A percentile compares a stretch with the other conserved stretches of the same genome.
Evolutionary conservation across 2,113 vertebrate species (phyloP).

Genomic region (Triplophysa tibetana): DNA sequence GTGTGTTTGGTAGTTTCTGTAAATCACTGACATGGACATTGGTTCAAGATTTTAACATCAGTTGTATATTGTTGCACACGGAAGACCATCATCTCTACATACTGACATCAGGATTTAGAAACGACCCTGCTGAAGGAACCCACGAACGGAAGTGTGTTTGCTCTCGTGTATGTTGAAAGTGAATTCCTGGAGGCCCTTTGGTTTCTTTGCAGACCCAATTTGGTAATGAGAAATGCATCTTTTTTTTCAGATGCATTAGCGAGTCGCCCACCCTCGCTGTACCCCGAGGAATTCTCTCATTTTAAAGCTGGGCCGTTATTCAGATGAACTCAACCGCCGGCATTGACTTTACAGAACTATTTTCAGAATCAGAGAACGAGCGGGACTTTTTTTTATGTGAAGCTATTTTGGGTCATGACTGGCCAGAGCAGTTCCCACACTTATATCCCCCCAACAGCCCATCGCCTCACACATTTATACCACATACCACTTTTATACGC

Average conservation of each 20-base stretch:
- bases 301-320: slow-evolving; percentile 63
- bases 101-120: slow-evolving; percentile 71
- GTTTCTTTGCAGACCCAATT: slow-evolving; percentile 77
- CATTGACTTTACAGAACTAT: slow-evolving; percentile 63
- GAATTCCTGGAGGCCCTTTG: slow-evolving; percentile 70
- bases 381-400: slow-evolving; percentile 49
- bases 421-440: slow-evolving; percentile 70
- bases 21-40: no score
- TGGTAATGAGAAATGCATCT: slow-evolving; percentile 75
- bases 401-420: slow-evolving; percentile 68
- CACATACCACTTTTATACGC: neutral
- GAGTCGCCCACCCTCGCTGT: slow-evolving; percentile 60
- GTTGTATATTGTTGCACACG: slow-evolving; percentile 57
- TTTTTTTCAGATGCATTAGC: slow-evolving; percentile 64
- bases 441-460: slow-evolving; percentile 22
- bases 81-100: slow-evolving; percentile 58
- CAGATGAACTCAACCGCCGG: slow-evolving; percentile 54
- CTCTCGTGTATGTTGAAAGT: slow-evolving; percentile 55
- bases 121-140: slow-evolving; percentile 69
- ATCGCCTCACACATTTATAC: neutral
- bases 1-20: no score
- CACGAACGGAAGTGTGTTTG: slow-evolving; percentile 72
- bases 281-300: slow-evolving; percentile 71
- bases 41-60: no score
- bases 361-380: slow-evolving; percentile 67